phyloP scores from a whole-genome alignment of 2,797 vertebrate species.

The Erethizon dorsatum region DNA sequence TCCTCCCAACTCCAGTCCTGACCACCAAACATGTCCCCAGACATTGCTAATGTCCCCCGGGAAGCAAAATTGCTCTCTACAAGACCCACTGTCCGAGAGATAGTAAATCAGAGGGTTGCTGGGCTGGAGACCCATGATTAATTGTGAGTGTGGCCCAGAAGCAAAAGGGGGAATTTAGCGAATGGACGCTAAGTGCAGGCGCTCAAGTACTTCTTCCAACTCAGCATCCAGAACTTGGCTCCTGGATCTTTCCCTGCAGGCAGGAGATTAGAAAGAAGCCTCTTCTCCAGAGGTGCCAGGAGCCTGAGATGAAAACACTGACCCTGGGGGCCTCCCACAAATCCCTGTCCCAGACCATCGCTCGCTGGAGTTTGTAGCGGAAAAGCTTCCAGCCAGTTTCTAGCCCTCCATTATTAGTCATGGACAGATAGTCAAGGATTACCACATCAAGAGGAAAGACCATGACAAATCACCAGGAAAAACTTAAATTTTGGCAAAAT shows the following conservation, averaged over 20 bases:
- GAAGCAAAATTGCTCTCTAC: not conserved
- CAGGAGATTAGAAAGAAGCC: not conserved
- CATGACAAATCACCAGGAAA: constrained; percentile 21
- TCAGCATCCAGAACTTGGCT: not conserved
- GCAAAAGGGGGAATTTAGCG: not conserved
- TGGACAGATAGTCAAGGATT: not conserved
- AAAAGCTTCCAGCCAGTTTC: not conserved
- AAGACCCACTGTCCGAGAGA: not conserved
- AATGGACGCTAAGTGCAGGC: not conserved
- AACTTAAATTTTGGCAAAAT: constrained; percentile 8
- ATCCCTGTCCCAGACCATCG: not conserved
- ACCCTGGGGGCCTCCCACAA: not conserved
- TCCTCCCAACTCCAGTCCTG: not conserved
- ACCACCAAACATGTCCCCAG: constrained; percentile 15
- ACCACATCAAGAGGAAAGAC: not conserved
- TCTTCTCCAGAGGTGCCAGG: not conserved
- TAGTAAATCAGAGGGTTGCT: not conserved
- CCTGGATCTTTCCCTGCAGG: constrained; percentile 5
- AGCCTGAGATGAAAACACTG: not conserved
- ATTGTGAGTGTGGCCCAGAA: not conserved
- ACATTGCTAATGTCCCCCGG: not conserved
- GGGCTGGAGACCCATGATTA: not conserved
- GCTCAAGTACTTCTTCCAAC: not conserved
- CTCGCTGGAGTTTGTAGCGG: not conserved
- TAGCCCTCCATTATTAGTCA: not conserved